Base-by-base conservation (phyloP, 1,140 invertebrate genomes). In the Sminthurides bifidus region DNA sequence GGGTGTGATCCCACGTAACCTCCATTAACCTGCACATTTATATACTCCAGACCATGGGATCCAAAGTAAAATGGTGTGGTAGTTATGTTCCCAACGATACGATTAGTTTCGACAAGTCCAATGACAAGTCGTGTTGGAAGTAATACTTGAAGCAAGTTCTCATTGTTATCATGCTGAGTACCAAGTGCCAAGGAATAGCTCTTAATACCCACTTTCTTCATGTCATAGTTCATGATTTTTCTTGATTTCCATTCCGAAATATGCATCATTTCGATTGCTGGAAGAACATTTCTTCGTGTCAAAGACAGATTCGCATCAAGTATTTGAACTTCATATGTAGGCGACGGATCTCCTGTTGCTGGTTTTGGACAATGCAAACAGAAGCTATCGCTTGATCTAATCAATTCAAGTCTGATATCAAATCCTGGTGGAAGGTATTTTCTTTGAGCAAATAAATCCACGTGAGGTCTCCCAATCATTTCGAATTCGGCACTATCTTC, bases 91-190 rank as follows among this genome's bases (percentile, higher is more conserved):
- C 56, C 60, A 17, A 59, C 21, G 2, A 66, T 43, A 23, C 54
- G 49, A 23, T 17, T n/a, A 50, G 53, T 57, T 17, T 10, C 26
- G 0, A 66, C 56, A 30, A 64, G 38, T 4, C 27, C 43, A 46
- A 66, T 45, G n/a, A 54, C 40, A 15, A 59, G 8, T 45, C 58
- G 53, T 15, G 54, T 53, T 8, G 64, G 64, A 12, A 65, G 29
- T 27, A 54, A 48, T 19, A 53, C 52, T 15, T 15, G 45, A 19
- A 65, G 30, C 2, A 65, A 15, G 46, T 50, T 51, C n/a, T 60
- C 51, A 43, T 60, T 60, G 2, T 29, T 48, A 33, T 41, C 24
- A 17, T 15, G 17, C n/a, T 33, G 1, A 29, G 53, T 46, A 19
- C 58, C 60, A 3, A 24, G 17, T 17, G 50, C 26, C 3, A 65